Evolutionary conservation across 1,140 invertebrate genomes (phyloP).

Genomic region (Drosophila dunni): DNA sequence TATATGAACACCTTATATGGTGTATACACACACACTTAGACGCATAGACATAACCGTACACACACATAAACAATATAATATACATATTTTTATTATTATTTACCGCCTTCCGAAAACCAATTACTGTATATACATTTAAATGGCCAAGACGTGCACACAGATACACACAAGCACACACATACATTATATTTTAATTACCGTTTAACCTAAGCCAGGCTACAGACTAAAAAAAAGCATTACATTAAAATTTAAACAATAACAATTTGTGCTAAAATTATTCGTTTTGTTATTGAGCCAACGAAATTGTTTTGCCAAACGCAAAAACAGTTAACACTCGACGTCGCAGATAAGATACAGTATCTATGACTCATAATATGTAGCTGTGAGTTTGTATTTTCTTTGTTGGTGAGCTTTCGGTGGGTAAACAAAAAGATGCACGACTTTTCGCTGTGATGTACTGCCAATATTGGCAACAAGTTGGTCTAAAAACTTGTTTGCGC

Average conservation of each 20-base stretch:
- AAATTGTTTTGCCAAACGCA: conserved; percentile 14
- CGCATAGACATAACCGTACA: conserved; percentile 14
- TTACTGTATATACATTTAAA: conserved; percentile 66
- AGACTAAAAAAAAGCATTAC: conserved; percentile 49
- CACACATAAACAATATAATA: conserved; percentile 19
- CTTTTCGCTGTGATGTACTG: conserved; percentile 15
- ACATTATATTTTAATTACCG: conserved; percentile 69
- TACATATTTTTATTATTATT: conserved; percentile 36
- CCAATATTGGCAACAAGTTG: not conserved
- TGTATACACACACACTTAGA: conserved; percentile 18
- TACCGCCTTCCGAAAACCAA: conserved; percentile 31
- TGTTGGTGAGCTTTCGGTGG: conserved; percentile 1
- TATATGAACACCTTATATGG: conserved; percentile 16
- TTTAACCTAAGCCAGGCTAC: conserved; percentile 72
- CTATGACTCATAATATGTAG: conserved; percentile 9
- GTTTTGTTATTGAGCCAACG: not conserved
- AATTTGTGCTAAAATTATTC: conserved; percentile 16
- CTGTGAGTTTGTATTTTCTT: conserved; percentile 1
- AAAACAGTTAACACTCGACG: not conserved
- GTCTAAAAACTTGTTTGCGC: conserved; percentile 37
- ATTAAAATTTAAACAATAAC: conserved; percentile 45
- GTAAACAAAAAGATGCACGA: not conserved
- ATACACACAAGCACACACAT: conserved; percentile 27
- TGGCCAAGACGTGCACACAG: conserved; percentile 64
- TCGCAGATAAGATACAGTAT: conserved; percentile 29